Evolutionary conservation across 2,113 vertebrate species (phyloP).

Genomic region (Pluvialis apricaria): DNA sequence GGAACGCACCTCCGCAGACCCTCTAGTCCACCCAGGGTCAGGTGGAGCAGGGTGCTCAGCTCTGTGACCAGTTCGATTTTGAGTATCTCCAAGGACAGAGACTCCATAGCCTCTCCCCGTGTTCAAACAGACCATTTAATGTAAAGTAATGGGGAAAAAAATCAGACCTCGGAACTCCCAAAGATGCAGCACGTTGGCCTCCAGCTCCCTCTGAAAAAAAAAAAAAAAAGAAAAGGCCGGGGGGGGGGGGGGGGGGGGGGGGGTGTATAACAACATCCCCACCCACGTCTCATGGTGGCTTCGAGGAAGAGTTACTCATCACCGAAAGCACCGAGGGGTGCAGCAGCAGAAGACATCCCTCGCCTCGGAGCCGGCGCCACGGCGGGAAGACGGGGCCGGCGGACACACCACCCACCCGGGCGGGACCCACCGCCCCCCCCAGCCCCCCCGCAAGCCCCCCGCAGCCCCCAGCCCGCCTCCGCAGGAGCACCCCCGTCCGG

Average conservation of each 20-base stretch:
- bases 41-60: not conserved
- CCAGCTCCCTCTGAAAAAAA: not conserved
- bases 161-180: not conserved
- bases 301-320: not conserved
- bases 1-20: not conserved
- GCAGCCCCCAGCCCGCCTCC: not conserved
- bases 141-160: fast-evolving
- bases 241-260: too few species aligned
- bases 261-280: not conserved
- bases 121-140: not conserved
- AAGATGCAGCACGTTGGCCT: fast-evolving
- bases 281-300: not conserved
- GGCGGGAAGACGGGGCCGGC: too few species aligned
- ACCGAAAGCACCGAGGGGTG: not conserved
- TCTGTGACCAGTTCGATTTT: fast-evolving
- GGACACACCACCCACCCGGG: too few species aligned
- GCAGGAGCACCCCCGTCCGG: not conserved
- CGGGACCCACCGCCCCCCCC: not conserved
- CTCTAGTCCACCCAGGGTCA: not conserved
- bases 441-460: not conserved
- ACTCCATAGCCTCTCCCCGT: not conserved
- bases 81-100: not conserved
- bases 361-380: fast-evolving
- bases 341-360: not conserved
- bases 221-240: too few species aligned